Evolutionary conservation across 2,888 invertebrate genomes (phyloP).

Genomic region (Chaetogeoica ovagalla): DNA sequence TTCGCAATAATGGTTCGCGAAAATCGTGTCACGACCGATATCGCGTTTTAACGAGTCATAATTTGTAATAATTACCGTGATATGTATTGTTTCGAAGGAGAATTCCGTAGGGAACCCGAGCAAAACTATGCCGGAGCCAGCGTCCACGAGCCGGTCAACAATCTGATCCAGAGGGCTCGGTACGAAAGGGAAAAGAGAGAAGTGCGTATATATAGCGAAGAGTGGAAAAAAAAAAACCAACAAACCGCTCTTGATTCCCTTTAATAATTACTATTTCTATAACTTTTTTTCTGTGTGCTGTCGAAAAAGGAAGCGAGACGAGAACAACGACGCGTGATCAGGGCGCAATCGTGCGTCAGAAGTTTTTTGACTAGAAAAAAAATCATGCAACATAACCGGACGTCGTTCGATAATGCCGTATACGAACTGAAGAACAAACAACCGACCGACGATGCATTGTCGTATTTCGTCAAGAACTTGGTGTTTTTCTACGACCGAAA

Average conservation of each 20-base stretch:
- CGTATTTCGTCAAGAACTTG: constrained; percentile 54
- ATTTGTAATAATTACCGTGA: background rate
- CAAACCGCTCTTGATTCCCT: no score
- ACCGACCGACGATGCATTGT: constrained; percentile 53
- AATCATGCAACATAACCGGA: constrained; percentile 69
- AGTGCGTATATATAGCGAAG: constrained; percentile 61
- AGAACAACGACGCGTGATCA: constrained; percentile 74
- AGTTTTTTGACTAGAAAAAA: constrained; percentile 74
- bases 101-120: constrained; percentile 81
- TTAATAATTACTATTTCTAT: no score
- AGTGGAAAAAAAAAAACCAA: no score
- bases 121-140: constrained; percentile 91
- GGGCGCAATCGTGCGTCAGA: constrained; percentile 79
- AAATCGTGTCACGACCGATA: background rate
- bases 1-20: constrained; percentile 6
- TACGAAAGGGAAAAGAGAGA: constrained; percentile 85
- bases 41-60: background rate
- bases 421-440: constrained; percentile 27
- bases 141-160: constrained; percentile 70
- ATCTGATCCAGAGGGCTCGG: constrained; percentile 78
- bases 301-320: constrained; percentile 68
- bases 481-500: constrained; percentile 55
- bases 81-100: constrained; percentile 83
- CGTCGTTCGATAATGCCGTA: constrained; percentile 70
- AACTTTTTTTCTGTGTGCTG: background rate